A percentile compares a stretch with the other conserved stretches of the same genome.
Evolutionary conservation across 1,140 invertebrate genomes (phyloP).

Genomic region (Glossosoma conforme): DNA sequence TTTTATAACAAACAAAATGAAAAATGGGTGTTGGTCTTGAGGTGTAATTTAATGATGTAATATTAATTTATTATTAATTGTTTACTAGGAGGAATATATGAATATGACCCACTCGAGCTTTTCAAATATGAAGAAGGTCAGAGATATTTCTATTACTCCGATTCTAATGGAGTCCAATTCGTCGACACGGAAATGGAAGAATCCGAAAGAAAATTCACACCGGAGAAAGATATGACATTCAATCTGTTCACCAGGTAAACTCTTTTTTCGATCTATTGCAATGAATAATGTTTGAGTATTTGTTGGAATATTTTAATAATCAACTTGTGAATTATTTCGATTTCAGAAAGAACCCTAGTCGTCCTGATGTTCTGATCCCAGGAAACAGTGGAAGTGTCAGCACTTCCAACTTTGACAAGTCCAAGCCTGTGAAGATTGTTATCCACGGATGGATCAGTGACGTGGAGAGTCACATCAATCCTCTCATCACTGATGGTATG

Average conservation of each 20-base stretch:
- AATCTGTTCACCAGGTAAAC: constrained; percentile 15
- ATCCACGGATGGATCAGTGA: constrained; percentile 34
- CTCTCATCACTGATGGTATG: constrained; percentile 29
- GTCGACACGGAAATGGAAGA: constrained; percentile 2
- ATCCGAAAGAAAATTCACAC: not conserved
- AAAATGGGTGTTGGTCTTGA: no score
- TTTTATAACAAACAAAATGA: no score
- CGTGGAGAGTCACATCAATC: constrained; percentile 8
- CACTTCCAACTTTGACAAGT: constrained; percentile 9
- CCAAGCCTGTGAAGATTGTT: constrained; percentile 26
- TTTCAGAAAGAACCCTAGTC: constrained; percentile 8
- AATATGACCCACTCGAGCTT: no score
- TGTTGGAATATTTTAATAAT: not conserved
- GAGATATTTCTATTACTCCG: constrained; percentile 3
- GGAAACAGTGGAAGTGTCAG: constrained; percentile 7
- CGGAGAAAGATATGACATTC: constrained; percentile 9
- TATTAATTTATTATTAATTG: no score
- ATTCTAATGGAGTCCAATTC: not conserved
- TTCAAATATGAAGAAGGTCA: constrained; percentile 11
- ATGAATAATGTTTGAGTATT: not conserved
- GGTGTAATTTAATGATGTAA: no score
- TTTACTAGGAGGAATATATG: no score
- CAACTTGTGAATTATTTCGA: not conserved
- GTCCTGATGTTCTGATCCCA: constrained; percentile 1
- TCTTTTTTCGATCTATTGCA: not conserved